Evolutionary conservation across 92 coral and sea anemone species (phyloP).

Genomic region (Micromussa lordhowensis): DNA sequence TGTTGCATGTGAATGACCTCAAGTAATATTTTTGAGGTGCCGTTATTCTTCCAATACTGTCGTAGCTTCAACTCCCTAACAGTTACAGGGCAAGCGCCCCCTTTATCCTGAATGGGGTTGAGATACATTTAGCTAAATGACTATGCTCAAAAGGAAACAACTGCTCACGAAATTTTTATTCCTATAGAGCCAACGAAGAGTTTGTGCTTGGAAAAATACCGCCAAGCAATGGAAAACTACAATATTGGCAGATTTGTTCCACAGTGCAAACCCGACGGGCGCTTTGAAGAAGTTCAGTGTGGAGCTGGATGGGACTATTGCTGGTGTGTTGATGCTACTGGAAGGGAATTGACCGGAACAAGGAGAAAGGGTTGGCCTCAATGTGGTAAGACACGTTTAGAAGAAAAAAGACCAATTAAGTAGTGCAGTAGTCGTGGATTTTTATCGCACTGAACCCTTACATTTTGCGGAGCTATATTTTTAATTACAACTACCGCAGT

Average conservation of each 20-base stretch:
- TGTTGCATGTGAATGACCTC: no score
- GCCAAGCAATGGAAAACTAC: conserved; percentile 75
- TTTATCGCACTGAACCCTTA: no score
- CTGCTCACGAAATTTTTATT: neutral
- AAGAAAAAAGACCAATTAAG: neutral
- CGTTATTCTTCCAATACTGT: no score
- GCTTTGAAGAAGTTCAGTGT: conserved; percentile 91
- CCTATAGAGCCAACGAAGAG: conserved; percentile 50
- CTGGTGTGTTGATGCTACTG: conserved; percentile 92
- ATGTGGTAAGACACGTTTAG: conserved; percentile 75
- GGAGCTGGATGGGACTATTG: conserved; percentile 83
- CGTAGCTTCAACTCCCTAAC: no score
- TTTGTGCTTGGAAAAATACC: conserved; percentile 75
- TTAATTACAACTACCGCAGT: no score
- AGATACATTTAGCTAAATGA: neutral
- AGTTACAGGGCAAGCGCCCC: no score
- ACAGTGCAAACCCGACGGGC: conserved; percentile 87
- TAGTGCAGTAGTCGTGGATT: neutral
- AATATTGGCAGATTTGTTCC: conserved; percentile 80
- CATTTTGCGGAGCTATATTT: no score
- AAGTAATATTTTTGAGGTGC: no score
- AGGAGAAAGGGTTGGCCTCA: conserved; percentile 79
- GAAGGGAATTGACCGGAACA: conserved; percentile 82
- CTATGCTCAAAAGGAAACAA: neutral
- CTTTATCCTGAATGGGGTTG: no score